Evolutionary conservation across 2,888 invertebrate species (phyloP).

Genomic region (Drosophila emarginata): DNA sequence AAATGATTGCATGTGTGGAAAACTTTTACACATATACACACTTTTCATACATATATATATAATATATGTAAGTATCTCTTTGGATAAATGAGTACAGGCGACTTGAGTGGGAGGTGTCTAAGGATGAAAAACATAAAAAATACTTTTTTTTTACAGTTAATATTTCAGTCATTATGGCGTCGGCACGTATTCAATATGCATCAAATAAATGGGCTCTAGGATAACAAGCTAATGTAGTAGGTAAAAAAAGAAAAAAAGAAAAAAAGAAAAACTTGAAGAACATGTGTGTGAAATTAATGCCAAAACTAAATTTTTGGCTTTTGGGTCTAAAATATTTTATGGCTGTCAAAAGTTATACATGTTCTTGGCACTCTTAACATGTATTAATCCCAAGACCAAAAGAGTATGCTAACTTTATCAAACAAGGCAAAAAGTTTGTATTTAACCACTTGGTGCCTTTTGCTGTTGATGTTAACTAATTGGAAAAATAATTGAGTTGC

Average conservation of each 20-base stretch:
- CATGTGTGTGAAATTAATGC: conserved; percentile 14
- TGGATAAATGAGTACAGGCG: conserved; percentile 7
- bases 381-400: background rate
- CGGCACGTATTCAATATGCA: conserved; percentile 54
- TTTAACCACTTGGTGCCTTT: background rate
- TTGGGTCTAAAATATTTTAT: conserved; percentile 2
- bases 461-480: conserved; percentile 39
- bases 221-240: background rate
- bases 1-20: conserved; percentile 30
- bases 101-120: conserved; percentile 7
- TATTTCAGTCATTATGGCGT: conserved; percentile 55
- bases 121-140: conserved; percentile 5
- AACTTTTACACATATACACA: conserved; percentile 19
- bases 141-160: conserved; percentile 35
- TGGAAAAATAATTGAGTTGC: conserved; percentile 60
- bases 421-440: background rate
- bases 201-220: conserved; percentile 9
- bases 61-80: background rate
- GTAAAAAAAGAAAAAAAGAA: conserved; percentile 17
- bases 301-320: conserved; percentile 33
- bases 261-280: background rate
- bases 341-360: conserved; percentile 5
- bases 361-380: background rate
- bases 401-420: conserved; percentile 33
- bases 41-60: background rate